Percentiles rank a stretch among this genome's conserved stretches.
Conservation (phyloP, 2,113 vertebrate species). For the Corythornis madagascariensis region DNA sequence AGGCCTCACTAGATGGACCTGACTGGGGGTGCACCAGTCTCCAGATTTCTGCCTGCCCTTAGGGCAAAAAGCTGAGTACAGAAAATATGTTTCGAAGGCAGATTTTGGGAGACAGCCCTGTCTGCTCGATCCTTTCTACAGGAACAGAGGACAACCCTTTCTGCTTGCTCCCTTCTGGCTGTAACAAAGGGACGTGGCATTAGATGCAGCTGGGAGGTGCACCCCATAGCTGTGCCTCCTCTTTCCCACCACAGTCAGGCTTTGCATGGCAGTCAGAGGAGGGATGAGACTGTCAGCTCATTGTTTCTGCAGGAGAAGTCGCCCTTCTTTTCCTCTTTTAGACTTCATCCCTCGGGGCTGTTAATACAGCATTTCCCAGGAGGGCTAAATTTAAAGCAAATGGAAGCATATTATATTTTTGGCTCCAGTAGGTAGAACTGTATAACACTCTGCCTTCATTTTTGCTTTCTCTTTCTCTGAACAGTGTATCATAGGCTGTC, state of each 20-base stretch:
- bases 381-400: conserved; percentile 51
- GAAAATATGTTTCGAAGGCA: neutral
- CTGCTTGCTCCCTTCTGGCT: neutral
- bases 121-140: neutral
- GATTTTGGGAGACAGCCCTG: neutral
- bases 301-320: conserved; percentile 22
- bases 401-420: conserved; percentile 40
- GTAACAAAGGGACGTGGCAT: neutral
- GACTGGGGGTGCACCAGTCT: neutral
- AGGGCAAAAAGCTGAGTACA: neutral
- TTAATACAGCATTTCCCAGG: conserved; percentile 39
- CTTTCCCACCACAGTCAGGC: neutral
- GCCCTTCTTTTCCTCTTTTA: conserved; percentile 37
- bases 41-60: neutral
- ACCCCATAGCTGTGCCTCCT: neutral
- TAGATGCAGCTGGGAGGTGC: neutral
- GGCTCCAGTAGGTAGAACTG: conserved; percentile 40
- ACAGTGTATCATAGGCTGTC: conserved; percentile 34
- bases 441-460: conserved; percentile 1
- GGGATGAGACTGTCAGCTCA: neutral
- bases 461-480: conserved; percentile 1
- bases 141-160: neutral
- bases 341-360: conserved; percentile 8
- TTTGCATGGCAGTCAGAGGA: neutral
- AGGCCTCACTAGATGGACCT: neutral